Evolutionary conservation across 1,140 invertebrate genomes (phyloP), one percentile per base, ranked within the genome.

Genomic region (Platyscapa corneri): DNA sequence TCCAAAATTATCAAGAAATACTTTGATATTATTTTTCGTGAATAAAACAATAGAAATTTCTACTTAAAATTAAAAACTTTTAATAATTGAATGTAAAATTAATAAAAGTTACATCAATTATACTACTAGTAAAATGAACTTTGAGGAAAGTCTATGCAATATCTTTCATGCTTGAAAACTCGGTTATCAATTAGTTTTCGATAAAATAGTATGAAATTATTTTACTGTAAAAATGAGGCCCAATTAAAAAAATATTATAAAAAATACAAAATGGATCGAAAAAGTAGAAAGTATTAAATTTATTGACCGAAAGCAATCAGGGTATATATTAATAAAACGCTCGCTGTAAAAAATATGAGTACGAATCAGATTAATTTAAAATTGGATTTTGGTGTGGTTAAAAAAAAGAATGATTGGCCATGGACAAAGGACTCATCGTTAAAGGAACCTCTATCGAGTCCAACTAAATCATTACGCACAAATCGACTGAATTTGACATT

Each of bases 401-500:
- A n/a, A 12, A 42, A 10, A 23, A 74, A 42, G 0, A n/a, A n/a
- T n/a, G 70, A 46, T 65, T 65, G 39, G 79, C 27, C 18, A 30
- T 34, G 20, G 7, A 16, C 39, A 49, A 53, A 67, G n/a, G 46
- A 70, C 8, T 7, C 46, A 0, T 14, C 32, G 8, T 37, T 20
- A 1, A 46, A 27, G n/a, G 70, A 18, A 5, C 1, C 39, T 27
- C 23, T 49, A 6, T n/a, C 7, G 49, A 42, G 34, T 34, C 60
- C 83, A 16, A 56, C 5, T 0, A 34, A 65, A 12, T 60, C 76
- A 3, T 37, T 32, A 20, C 72, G 34, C 5, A 64, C 56, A 8
- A 85, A 76, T 42, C 79, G 83, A 39, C 42, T 87, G 23, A 81
- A 90, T 83, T 79, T 92, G 80, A 88, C 87, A 27, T 92, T 92